These are phyloP conservation scores for Pleuronectes platessa DNA, from an alignment of 2,113 vertebrate species.

Conservation along the genomic window DNA sequence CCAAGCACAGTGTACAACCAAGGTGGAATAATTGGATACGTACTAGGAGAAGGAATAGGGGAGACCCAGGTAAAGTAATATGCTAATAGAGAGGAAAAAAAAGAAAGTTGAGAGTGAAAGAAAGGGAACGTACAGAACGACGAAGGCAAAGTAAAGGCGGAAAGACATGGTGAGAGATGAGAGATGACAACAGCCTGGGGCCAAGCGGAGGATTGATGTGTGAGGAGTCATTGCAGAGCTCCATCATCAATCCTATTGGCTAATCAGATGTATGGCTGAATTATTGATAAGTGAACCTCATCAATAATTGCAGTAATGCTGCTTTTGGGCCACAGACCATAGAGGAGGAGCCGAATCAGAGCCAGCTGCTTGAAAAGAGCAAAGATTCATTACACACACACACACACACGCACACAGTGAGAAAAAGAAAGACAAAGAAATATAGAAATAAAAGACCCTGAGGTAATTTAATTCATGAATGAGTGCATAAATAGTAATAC, in stretches of 20 bases:
- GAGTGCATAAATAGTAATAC: neutral
- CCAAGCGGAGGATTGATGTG: constrained; percentile 63
- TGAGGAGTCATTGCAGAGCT: constrained; percentile 55
- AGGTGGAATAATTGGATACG: constrained; percentile 1
- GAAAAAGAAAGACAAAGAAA: constrained; percentile 15
- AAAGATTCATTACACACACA: constrained; percentile 37
- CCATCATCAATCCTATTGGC: constrained; percentile 76
- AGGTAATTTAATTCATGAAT: constrained; percentile 19
- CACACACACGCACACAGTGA: neutral
- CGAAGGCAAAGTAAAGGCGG: constrained; percentile 34
- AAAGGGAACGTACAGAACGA: neutral
- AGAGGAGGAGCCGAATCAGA: constrained; percentile 33
- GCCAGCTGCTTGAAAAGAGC: constrained; percentile 42
- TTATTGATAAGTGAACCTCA: constrained; percentile 79
- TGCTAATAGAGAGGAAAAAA: neutral
- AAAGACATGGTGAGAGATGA: constrained; percentile 36
- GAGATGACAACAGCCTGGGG: constrained; percentile 62
- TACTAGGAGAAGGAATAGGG: neutral
- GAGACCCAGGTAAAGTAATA: constrained; percentile 2
- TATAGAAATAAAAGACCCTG: constrained; percentile 2
- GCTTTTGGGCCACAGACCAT: constrained; percentile 67
- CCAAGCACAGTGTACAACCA: constrained; percentile 19
- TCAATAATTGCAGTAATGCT: constrained; percentile 75
- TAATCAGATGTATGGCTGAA: constrained; percentile 82
- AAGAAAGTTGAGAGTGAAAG: neutral